Percentiles rank a stretch among this genome's conserved stretches.
phyloP scores from a whole-genome alignment of 1,140 invertebrate genomes.

The Euura saliciscinereae region DNA sequence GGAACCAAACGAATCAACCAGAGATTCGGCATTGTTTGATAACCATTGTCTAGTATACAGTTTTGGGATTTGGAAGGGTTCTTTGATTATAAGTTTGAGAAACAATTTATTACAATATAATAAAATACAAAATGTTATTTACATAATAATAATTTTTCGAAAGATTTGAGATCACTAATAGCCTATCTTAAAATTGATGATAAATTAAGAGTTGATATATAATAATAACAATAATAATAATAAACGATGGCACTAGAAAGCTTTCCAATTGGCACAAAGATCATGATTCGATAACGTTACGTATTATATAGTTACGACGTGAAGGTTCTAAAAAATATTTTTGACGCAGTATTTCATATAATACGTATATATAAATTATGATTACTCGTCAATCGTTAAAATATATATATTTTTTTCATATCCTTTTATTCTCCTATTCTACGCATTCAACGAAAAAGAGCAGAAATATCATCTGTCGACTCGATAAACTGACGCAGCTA shows the following conservation, averaged over 20 bases:
- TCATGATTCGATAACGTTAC: background rate
- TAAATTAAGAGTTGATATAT: background rate
- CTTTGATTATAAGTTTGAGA: too few species aligned
- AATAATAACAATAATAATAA: background rate
- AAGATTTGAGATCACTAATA: constrained; percentile 10
- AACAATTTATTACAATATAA: background rate
- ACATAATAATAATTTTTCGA: constrained; percentile 13
- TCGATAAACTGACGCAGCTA: background rate
- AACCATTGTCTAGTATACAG: too few species aligned
- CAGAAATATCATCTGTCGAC: constrained; percentile 16
- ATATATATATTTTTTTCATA: too few species aligned
- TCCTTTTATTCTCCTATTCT: background rate
- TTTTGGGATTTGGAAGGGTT: too few species aligned
- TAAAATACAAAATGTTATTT: constrained; percentile 25
- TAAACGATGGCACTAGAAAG: constrained; percentile 3
- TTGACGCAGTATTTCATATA: too few species aligned
- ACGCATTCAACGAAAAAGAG: constrained; percentile 5
- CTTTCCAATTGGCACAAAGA: background rate
- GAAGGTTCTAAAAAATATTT: too few species aligned
- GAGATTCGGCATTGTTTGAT: too few species aligned
- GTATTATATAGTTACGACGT: background rate
- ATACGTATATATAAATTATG: too few species aligned
- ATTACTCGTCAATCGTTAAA: too few species aligned
- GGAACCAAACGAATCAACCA: too few species aligned
- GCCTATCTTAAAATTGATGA: background rate